These are phyloP conservation scores for Apogon talboti DNA, from an alignment of 2,797 vertebrate species.

Conservation along the genomic window DNA sequence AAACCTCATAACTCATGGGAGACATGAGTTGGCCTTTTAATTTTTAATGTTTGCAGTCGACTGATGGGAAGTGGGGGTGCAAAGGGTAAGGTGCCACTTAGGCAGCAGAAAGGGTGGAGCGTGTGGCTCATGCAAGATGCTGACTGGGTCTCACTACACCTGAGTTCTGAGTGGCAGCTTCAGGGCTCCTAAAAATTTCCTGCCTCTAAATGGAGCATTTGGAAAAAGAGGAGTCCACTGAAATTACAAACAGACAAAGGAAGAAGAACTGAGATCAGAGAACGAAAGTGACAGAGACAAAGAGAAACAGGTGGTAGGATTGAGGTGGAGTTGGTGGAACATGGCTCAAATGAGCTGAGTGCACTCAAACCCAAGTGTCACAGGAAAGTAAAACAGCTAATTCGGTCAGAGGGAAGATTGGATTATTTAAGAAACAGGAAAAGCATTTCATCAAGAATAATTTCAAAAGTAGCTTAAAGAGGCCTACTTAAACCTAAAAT, in stretches of 20 bases:
- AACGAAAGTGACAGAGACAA: constrained; percentile 19
- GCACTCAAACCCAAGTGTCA: background rate
- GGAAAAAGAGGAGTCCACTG: constrained; percentile 94
- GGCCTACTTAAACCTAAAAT: too few species aligned
- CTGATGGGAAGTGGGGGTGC: constrained; percentile 41
- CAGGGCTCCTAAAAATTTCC: constrained; percentile 90
- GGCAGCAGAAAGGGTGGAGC: constrained; percentile 32
- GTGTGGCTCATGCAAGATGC: constrained; percentile 91
- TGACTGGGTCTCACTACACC: constrained; percentile 90
- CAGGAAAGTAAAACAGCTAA: background rate
- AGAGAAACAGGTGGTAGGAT: constrained; percentile 1
- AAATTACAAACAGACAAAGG: constrained; percentile 90
- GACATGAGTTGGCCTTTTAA: constrained; percentile 79
- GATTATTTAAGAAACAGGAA: constrained; percentile 2
- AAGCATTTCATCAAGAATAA: background rate
- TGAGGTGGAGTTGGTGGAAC: background rate
- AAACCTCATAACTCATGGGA: constrained; percentile 81
- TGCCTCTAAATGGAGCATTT: constrained; percentile 92
- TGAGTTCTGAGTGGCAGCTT: constrained; percentile 91
- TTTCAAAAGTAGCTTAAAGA: too few species aligned
- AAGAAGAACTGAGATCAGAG: constrained; percentile 61
- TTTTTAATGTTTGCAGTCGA: constrained; percentile 59
- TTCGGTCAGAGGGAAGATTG: constrained; percentile 1
- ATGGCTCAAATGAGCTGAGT: constrained; percentile 26
- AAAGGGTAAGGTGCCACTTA: constrained; percentile 15